Conservation (phyloP, 2,888 invertebrate species). For the Miltochrista miniata region DNA sequence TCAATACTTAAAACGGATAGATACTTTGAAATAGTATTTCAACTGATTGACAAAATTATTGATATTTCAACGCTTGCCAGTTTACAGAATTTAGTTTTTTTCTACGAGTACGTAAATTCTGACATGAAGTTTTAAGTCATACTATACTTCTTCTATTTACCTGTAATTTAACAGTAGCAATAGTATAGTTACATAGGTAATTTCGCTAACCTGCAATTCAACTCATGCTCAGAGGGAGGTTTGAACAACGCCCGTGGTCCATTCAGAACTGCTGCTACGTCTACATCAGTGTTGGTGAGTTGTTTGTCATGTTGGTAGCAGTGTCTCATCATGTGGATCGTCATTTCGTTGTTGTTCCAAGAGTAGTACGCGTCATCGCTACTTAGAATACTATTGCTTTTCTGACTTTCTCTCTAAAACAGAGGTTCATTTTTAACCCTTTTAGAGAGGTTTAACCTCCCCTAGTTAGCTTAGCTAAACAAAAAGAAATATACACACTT, state of each 20-base stretch:
- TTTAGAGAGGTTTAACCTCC: too few species aligned
- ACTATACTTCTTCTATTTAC: too few species aligned
- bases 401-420: constrained; percentile 16
- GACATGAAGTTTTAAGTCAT: too few species aligned
- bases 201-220: constrained; percentile 55
- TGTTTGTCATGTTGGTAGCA: constrained; percentile 72
- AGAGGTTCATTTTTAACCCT: background rate
- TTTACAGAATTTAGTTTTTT: too few species aligned
- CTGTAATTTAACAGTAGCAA: too few species aligned
- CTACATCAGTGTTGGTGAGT: constrained; percentile 31
- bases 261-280: constrained; percentile 48
- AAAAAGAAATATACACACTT: too few species aligned
- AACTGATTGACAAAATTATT: too few species aligned
- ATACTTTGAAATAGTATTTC: too few species aligned
- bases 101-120: background rate
- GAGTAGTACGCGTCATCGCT: constrained; percentile 45
- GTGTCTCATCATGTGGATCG: constrained; percentile 76
- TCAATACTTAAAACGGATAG: too few species aligned
- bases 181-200: too few species aligned
- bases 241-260: constrained; percentile 58
- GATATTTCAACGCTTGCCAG: too few species aligned
- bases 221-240: constrained; percentile 58
- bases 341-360: constrained; percentile 79
- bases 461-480: too few species aligned
- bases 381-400: constrained; percentile 11